A percentile compares a stretch with the other conserved stretches of the same genome.
Conservation (phyloP, 1,140 invertebrate genomes). For the Procambarus clarkii region DNA sequence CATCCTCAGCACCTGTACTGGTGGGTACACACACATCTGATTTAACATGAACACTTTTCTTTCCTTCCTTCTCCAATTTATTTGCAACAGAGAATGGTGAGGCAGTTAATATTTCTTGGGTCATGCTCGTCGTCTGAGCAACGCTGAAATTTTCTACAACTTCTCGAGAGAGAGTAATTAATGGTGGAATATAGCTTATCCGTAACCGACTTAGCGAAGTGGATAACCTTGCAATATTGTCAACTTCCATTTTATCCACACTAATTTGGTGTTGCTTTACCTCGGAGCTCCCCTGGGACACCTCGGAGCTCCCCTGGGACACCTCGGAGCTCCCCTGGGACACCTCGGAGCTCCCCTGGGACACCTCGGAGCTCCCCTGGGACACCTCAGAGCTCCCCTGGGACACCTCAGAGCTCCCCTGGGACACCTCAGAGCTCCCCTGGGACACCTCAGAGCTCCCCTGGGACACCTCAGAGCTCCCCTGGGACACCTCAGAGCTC, state of each 20-base stretch:
- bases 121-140: background rate
- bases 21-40: background rate
- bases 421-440: background rate
- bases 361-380: background rate
- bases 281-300: background rate
- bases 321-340: too few relatives aligned
- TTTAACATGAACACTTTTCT: background rate
- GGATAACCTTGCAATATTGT: background rate
- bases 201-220: background rate
- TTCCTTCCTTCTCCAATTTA: background rate
- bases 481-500: background rate
- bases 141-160: background rate
- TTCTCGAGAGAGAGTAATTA: background rate
- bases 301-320: too few relatives aligned
- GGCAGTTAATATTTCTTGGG: background rate
- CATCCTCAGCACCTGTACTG: background rate
- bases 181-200: background rate
- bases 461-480: background rate
- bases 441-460: background rate
- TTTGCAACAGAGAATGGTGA: background rate
- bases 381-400: background rate
- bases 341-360: too few relatives aligned
- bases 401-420: background rate
- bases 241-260: background rate
- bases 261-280: background rate